phyloP scores from a whole-genome alignment of 2,113 vertebrate genomes.

The Plecotus auritus region DNA sequence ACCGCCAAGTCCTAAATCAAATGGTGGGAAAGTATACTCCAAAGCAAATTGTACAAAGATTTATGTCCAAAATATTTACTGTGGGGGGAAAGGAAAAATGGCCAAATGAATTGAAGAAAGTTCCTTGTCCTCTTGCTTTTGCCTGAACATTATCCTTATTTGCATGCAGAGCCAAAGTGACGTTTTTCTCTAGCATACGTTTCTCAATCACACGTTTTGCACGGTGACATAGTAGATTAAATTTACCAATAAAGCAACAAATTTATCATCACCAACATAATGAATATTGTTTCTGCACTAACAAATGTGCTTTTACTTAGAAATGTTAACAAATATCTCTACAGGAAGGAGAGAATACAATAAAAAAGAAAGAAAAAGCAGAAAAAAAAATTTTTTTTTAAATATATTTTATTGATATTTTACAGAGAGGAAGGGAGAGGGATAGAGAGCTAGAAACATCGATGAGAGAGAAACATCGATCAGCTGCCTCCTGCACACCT shows the following conservation, averaged over 20 bases:
- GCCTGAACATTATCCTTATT: background rate
- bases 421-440: no score
- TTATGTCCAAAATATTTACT: background rate
- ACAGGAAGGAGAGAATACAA: background rate
- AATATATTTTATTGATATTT: no score
- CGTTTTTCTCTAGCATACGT: background rate
- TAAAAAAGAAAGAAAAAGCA: background rate
- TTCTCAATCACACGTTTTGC: background rate
- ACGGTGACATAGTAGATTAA: background rate
- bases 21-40: background rate
- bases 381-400: no score
- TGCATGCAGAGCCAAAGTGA: background rate
- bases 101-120: background rate
- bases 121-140: background rate
- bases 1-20: background rate
- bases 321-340: background rate
- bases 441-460: no score
- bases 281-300: background rate
- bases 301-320: conserved; percentile 9
- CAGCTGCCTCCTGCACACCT: no score
- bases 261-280: background rate
- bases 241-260: background rate
- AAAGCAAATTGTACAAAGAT: background rate
- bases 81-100: background rate
- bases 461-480: no score